Percentiles rank a stretch among this genome's conserved stretches.
Evolutionary conservation across 2,113 vertebrate genomes (phyloP).

Genomic region (Procavia capensis): DNA sequence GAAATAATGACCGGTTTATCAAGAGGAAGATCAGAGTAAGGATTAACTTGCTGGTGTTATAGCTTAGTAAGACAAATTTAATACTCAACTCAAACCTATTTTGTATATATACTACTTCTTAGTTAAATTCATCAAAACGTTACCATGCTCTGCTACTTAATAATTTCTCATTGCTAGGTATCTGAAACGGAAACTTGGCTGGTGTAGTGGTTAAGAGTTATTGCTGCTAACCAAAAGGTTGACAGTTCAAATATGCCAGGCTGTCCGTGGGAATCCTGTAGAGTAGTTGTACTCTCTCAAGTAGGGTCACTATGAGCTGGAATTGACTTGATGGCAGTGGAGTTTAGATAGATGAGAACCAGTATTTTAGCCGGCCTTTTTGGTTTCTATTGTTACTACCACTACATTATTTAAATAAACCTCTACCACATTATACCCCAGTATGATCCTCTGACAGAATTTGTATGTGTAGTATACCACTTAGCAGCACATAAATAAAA

Average conservation of each 20-base stretch:
- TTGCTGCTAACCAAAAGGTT: too few species aligned
- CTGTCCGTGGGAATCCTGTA: too few species aligned
- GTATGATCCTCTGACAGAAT: conserved; percentile 18
- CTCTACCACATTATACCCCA: not conserved
- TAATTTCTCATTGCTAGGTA: not conserved
- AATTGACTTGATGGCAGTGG: too few species aligned
- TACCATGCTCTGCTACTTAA: not conserved
- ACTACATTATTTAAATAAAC: not conserved
- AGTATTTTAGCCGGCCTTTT: not conserved
- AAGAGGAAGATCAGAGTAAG: not conserved
- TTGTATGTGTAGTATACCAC: not conserved
- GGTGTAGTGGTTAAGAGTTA: too few species aligned
- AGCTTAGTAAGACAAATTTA: not conserved
- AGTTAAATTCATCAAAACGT: not conserved
- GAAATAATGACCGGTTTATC: not conserved
- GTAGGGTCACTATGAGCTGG: too few species aligned
- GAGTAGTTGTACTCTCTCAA: too few species aligned
- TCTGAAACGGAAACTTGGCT: too few species aligned
- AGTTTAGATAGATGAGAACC: not conserved
- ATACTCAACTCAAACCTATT: not conserved
- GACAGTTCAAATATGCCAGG: too few species aligned
- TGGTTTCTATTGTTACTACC: not conserved
- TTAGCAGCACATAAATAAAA: conserved; percentile 12
- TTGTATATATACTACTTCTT: not conserved
- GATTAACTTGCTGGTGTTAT: not conserved